phyloP scores from a whole-genome alignment of 2,888 invertebrate genomes.

The Torymus tubicola region DNA sequence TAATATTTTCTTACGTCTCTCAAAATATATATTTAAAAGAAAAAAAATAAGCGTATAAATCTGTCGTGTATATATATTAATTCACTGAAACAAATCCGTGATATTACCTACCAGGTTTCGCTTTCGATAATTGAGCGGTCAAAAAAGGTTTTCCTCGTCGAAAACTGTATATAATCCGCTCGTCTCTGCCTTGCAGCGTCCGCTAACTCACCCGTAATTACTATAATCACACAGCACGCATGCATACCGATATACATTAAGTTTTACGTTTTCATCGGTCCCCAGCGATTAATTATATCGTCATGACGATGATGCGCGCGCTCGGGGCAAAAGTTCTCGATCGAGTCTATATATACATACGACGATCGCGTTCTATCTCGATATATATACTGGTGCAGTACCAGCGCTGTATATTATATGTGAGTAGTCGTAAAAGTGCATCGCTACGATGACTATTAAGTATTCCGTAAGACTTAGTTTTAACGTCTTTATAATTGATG shows the following conservation, averaged over 20 bases:
- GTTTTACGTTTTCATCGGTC: constrained; percentile 18
- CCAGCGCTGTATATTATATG: too few species aligned
- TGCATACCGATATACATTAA: not conserved
- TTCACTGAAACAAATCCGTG: too few species aligned
- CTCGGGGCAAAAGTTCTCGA: constrained; percentile 19
- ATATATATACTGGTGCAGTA: too few species aligned
- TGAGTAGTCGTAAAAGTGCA: too few species aligned
- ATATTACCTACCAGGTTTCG: too few species aligned
- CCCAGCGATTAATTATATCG: constrained; percentile 22
- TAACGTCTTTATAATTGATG: not conserved
- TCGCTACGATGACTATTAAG: too few species aligned
- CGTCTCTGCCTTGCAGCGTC: constrained; percentile 2
- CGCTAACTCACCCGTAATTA: constrained; percentile 3
- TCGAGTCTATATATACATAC: not conserved
- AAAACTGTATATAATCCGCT: not conserved
- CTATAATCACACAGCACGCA: constrained; percentile 9
- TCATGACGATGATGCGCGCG: constrained; percentile 7
- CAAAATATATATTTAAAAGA: too few species aligned
- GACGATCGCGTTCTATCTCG: too few species aligned
- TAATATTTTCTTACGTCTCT: too few species aligned
- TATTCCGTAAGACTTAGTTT: not conserved
- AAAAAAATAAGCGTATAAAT: too few species aligned
- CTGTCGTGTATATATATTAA: too few species aligned
- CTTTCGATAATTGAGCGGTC: constrained; percentile 14
- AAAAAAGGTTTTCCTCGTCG: not conserved